phyloP scores from a whole-genome alignment of 2,797 vertebrate species.

The Microcaecilia unicolor region DNA sequence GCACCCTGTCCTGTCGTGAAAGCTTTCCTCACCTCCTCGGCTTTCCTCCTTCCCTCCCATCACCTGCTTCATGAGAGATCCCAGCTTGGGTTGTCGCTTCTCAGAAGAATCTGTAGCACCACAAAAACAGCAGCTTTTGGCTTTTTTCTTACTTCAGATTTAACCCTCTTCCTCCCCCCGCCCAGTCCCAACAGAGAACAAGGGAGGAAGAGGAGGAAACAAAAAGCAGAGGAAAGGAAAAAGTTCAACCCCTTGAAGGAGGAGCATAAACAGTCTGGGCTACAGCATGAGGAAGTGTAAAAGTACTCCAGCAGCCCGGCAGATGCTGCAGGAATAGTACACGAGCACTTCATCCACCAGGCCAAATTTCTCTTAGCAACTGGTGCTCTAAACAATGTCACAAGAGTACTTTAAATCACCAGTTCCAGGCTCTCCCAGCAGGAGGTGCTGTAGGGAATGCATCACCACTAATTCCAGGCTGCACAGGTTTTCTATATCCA shows the following conservation, averaged over 20 bases:
- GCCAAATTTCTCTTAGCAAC: too few species aligned
- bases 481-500: too few species aligned
- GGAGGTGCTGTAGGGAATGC: too few species aligned
- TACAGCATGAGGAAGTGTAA: neutral
- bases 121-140: slow-evolving; percentile 17
- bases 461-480: too few species aligned
- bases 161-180: neutral
- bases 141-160: rapidly evolving
- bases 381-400: too few species aligned
- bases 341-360: too few species aligned
- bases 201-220: neutral
- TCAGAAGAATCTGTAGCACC: slow-evolving; percentile 73
- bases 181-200: neutral
- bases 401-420: too few species aligned
- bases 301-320: neutral
- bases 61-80: slow-evolving; percentile 87
- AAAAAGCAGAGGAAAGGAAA: neutral
- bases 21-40: slow-evolving; percentile 74
- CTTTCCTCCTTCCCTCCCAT: slow-evolving; percentile 81
- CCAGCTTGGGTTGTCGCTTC: slow-evolving; percentile 81
- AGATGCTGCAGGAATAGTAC: too few species aligned
- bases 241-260: rapidly evolving
- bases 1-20: neutral
- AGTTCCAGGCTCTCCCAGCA: too few species aligned
- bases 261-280: rapidly evolving